A percentile compares a stretch with the other conserved stretches of the same genome.
These are phyloP conservation scores for Troides oblongomaculatus DNA, from an alignment of 2,888 invertebrate species.

Conservation along the genomic window DNA sequence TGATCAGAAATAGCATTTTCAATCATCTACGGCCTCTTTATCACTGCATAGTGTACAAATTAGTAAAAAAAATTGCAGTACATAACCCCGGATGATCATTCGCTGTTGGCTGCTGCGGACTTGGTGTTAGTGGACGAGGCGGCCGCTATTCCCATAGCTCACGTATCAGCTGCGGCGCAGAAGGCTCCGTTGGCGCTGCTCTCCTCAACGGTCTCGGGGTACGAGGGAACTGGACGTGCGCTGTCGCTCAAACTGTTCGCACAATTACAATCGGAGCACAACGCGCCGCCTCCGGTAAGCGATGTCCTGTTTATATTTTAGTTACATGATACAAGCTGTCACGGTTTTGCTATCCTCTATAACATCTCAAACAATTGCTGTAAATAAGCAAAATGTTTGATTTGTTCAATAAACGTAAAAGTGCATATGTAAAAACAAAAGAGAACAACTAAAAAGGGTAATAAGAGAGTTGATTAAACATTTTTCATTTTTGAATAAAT, in stretches of 20 bases:
- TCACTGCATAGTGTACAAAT: background rate
- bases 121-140: slow-evolving; percentile 98
- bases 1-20: too few species aligned
- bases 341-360: too few species aligned
- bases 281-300: slow-evolving; percentile 81
- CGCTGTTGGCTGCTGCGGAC: slow-evolving; percentile 95
- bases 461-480: too few species aligned
- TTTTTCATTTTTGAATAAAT: too few species aligned
- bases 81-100: slow-evolving; percentile 95
- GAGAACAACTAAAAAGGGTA: too few species aligned
- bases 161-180: slow-evolving; percentile 92
- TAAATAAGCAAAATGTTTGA: too few species aligned
- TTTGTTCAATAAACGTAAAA: too few species aligned
- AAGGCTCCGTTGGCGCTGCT: slow-evolving; percentile 96
- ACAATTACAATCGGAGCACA: slow-evolving; percentile 85
- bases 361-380: too few species aligned
- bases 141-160: slow-evolving; percentile 97
- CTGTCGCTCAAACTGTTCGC: slow-evolving; percentile 96
- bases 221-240: slow-evolving; percentile 98
- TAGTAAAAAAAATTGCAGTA: slow-evolving; percentile 82
- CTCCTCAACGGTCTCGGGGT: slow-evolving; percentile 98
- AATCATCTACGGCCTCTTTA: background rate
- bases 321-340: background rate
- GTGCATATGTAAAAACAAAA: too few species aligned
- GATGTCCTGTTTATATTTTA: background rate